Conservation (phyloP, 2,797 vertebrate species). For the Pagetopsis macropterus region DNA sequence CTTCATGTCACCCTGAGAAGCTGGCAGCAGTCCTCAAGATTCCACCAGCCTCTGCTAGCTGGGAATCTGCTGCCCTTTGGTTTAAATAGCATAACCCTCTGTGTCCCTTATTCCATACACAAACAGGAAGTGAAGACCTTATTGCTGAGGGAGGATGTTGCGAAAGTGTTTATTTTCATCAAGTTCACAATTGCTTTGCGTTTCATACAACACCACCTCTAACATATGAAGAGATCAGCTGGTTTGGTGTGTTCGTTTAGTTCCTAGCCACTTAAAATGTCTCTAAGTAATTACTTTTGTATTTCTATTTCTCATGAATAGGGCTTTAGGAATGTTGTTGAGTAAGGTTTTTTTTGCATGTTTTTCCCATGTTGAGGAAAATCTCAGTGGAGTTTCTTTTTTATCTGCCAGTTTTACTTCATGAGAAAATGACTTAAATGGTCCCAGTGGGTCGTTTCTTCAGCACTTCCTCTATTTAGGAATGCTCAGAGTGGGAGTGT, state of each 20-base stretch:
- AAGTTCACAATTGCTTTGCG: constrained; percentile 25
- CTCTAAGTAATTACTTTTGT: background rate
- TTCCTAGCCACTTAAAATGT: background rate
- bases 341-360: background rate
- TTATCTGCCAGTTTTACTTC: constrained; percentile 49
- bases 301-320: background rate
- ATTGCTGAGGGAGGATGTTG: constrained; percentile 75
- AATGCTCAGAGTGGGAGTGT: constrained; percentile 42
- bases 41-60: constrained; percentile 66
- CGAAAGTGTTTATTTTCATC: constrained; percentile 69
- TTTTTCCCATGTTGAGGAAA: constrained; percentile 57
- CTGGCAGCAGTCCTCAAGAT: constrained; percentile 63
- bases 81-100: constrained; percentile 80
- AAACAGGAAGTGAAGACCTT: constrained; percentile 82
- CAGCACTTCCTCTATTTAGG: constrained; percentile 62
- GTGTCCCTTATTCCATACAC: constrained; percentile 74
- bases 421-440: constrained; percentile 68
- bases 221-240: background rate
- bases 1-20: constrained; percentile 67
- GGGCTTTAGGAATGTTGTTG: background rate
- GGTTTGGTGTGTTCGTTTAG: background rate
- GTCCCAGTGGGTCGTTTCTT: constrained; percentile 56
- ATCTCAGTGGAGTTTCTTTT: constrained; percentile 58
- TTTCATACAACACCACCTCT: constrained; percentile 5
- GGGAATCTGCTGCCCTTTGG: constrained; percentile 85